Evolutionary conservation across 1,140 invertebrate species (phyloP).

Genomic region (Aleiodes sp.): DNA sequence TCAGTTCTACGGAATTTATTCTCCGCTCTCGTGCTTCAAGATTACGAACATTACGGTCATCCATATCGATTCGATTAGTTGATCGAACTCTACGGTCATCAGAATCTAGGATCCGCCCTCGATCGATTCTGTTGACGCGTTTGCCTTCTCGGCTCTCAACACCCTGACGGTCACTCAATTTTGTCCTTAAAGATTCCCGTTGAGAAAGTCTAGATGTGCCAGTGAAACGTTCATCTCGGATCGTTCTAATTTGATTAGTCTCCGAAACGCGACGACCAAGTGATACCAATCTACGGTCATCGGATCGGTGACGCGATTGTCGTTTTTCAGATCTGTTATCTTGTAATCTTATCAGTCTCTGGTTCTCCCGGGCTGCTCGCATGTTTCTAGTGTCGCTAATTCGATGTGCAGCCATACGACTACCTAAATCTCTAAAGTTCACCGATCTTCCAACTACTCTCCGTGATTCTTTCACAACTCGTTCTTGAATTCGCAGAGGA

Average conservation of each 20-base stretch:
- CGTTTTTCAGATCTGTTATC: conserved; percentile 9
- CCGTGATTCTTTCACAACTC: neutral
- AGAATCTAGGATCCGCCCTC: too few relatives aligned
- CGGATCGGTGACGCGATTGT: neutral
- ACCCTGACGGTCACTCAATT: too few relatives aligned
- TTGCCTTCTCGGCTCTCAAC: too few relatives aligned
- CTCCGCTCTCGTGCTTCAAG: too few relatives aligned
- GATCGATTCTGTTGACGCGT: too few relatives aligned
- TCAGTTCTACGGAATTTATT: too few relatives aligned
- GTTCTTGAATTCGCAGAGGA: neutral
- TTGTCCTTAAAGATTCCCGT: neutral
- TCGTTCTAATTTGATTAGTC: neutral
- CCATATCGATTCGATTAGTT: too few relatives aligned
- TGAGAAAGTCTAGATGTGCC: neutral
- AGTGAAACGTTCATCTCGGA: neutral
- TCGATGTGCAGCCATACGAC: neutral
- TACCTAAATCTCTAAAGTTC: neutral
- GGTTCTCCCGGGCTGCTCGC: conserved; percentile 17
- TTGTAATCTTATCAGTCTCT: conserved; percentile 31
- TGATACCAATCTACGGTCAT: neutral
- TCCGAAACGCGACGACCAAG: neutral
- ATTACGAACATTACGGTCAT: too few relatives aligned
- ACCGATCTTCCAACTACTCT: neutral
- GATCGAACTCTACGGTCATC: too few relatives aligned
- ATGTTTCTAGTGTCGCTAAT: neutral